Evolutionary conservation across 2,888 invertebrate species (phyloP).

Genomic region (Artemia sinica): DNA sequence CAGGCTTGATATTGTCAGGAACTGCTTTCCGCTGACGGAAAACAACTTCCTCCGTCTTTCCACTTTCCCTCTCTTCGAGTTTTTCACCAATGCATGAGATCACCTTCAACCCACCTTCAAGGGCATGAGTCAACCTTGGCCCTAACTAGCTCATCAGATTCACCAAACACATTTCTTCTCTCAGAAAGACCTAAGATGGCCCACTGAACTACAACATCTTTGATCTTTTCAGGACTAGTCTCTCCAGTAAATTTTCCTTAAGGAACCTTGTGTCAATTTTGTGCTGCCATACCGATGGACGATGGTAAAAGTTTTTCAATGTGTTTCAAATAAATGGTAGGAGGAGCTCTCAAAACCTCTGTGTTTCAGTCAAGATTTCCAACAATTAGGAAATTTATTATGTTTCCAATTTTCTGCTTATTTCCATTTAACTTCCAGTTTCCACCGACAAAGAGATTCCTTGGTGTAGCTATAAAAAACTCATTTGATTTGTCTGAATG

Average conservation of each 20-base stretch:
- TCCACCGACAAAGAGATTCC: slow-evolving; percentile 96
- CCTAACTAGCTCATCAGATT: slow-evolving; percentile 32
- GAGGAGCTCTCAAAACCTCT: slow-evolving; percentile 30
- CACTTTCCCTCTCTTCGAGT: slow-evolving; percentile 78
- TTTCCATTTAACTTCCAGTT: slow-evolving; percentile 99
- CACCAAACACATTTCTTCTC: too few species aligned
- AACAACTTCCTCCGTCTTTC: slow-evolving; percentile 87
- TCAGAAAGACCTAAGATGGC: too few species aligned
- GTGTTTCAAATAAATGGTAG: too few species aligned
- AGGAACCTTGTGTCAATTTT: too few species aligned
- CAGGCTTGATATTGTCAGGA: slow-evolving; percentile 49
- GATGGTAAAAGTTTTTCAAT: too few species aligned
- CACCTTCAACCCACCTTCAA: slow-evolving; percentile 39
- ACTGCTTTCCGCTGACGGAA: slow-evolving; percentile 36
- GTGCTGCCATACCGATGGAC: too few species aligned
- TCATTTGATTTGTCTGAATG: too few species aligned
- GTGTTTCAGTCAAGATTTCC: slow-evolving; percentile 63
- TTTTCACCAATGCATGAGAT: slow-evolving; percentile 96
- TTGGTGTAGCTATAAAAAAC: not conserved
- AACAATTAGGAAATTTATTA: slow-evolving; percentile 54
- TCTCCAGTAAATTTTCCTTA: too few species aligned
- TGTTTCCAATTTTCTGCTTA: slow-evolving; percentile 60
- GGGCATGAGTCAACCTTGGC: slow-evolving; percentile 34
- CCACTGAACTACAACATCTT: too few species aligned
- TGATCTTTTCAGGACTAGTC: too few species aligned